These are phyloP conservation scores for Synanthedon formicaeformis DNA, from an alignment of 2,888 invertebrate species.

Conservation along the genomic window DNA sequence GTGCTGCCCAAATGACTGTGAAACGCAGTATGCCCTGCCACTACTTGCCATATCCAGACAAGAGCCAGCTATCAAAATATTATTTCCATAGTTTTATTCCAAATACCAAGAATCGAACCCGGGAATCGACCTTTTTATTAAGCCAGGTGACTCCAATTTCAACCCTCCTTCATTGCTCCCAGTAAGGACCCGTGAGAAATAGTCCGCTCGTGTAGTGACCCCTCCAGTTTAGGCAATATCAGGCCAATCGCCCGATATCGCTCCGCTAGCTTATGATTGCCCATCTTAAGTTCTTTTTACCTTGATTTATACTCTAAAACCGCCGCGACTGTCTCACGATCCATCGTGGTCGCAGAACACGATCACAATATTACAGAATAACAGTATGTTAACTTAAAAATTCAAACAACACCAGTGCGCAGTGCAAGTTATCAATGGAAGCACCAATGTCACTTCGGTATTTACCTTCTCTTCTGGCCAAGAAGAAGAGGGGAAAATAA, in stretches of 20 bases:
- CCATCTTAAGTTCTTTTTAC: conserved; percentile 18
- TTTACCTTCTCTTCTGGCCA: too few species aligned
- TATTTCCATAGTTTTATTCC: too few species aligned
- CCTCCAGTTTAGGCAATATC: conserved; percentile 45
- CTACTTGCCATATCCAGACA: too few species aligned
- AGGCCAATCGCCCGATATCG: conserved; percentile 27
- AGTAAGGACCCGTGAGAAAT: conserved; percentile 34
- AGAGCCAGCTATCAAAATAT: too few species aligned
- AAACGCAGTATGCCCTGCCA: too few species aligned
- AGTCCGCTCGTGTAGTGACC: conserved; percentile 28
- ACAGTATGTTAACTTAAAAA: neutral
- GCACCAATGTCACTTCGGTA: too few species aligned
- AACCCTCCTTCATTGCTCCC: neutral
- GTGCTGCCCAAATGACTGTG: too few species aligned
- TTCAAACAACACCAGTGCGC: too few species aligned
- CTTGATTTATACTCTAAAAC: conserved; percentile 31
- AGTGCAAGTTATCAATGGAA: too few species aligned
- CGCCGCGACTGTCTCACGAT: conserved; percentile 21
- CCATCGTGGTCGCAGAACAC: conserved; percentile 19
- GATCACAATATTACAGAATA: conserved; percentile 6
- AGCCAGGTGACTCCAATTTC: neutral
- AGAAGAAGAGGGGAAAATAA: too few species aligned
- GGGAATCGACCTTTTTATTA: too few species aligned
- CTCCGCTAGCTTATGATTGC: conserved; percentile 26
- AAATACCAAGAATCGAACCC: too few species aligned